These are phyloP conservation scores for Hydropsyche betteni DNA, from an alignment of 2,888 invertebrate species.

Conservation along the genomic window DNA sequence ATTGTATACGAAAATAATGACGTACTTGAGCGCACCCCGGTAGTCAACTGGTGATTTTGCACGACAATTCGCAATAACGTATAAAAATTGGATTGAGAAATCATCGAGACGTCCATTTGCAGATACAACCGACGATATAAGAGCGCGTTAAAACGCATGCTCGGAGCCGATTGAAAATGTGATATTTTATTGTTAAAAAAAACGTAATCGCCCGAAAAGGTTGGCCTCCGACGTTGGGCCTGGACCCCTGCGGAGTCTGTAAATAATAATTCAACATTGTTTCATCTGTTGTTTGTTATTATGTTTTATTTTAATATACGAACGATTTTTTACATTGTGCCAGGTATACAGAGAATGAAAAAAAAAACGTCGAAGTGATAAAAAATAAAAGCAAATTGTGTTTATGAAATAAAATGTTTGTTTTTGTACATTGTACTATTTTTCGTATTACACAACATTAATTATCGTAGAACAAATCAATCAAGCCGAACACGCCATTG, in stretches of 20 bases:
- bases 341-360: background rate
- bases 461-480: conserved; percentile 43
- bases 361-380: conserved; percentile 12
- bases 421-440: conserved; percentile 2
- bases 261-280: conserved; percentile 42
- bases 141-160: too few species aligned
- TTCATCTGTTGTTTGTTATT: conserved; percentile 37
- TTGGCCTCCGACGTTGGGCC: background rate
- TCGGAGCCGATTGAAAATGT: too few species aligned
- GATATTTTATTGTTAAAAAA: background rate
- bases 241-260: conserved; percentile 35
- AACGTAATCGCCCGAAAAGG: conserved; percentile 8
- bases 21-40: too few species aligned
- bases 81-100: too few species aligned
- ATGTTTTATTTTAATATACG: conserved; percentile 24
- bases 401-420: background rate
- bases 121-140: too few species aligned
- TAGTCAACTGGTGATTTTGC: too few species aligned
- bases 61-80: too few species aligned
- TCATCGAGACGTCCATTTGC: too few species aligned
- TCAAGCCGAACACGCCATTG: conserved; percentile 39
- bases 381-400: background rate
- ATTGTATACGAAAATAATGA: background rate
- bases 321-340: background rate
- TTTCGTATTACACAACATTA: conserved; percentile 34